Evolutionary conservation across 1,140 invertebrate genomes (phyloP).

Genomic region (Cyphomyrmex costatus): DNA sequence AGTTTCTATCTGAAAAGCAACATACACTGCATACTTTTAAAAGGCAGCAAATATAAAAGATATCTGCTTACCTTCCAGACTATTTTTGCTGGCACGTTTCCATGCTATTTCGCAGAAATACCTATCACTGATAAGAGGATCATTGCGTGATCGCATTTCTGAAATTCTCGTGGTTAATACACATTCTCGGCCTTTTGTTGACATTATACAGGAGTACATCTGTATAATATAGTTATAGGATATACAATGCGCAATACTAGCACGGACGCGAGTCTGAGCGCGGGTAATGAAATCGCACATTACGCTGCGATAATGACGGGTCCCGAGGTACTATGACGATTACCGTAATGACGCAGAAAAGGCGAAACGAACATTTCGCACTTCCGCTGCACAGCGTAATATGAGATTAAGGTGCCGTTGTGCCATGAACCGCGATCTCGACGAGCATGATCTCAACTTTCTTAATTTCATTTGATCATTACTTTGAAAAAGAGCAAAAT

Average conservation of each 20-base stretch:
- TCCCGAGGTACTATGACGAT: conserved; percentile 53
- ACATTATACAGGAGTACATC: conserved; percentile 39
- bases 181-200: conserved; percentile 39
- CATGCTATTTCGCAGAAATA: conserved; percentile 16
- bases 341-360: conserved; percentile 65
- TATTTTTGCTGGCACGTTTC: neutral
- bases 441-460: neutral
- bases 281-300: conserved; percentile 72
- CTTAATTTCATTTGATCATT: conserved; percentile 20
- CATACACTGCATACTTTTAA: neutral
- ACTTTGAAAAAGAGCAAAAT: neutral
- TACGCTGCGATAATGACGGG: conserved; percentile 65
- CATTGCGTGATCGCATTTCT: conserved; percentile 28
- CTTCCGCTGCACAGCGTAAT: neutral
- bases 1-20: neutral
- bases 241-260: conserved; percentile 64
- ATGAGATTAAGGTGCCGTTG: neutral
- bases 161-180: conserved; percentile 67
- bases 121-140: neutral
- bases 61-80: neutral
- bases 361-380: conserved; percentile 28
- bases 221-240: conserved; percentile 68
- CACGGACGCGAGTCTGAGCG: conserved; percentile 31
- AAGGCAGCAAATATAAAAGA: neutral
- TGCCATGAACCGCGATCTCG: neutral